Evolutionary conservation across 2,888 invertebrate genomes (phyloP), one percentile per base, ranked within the genome.

Genomic region (Leptinotarsa haldemani): DNA sequence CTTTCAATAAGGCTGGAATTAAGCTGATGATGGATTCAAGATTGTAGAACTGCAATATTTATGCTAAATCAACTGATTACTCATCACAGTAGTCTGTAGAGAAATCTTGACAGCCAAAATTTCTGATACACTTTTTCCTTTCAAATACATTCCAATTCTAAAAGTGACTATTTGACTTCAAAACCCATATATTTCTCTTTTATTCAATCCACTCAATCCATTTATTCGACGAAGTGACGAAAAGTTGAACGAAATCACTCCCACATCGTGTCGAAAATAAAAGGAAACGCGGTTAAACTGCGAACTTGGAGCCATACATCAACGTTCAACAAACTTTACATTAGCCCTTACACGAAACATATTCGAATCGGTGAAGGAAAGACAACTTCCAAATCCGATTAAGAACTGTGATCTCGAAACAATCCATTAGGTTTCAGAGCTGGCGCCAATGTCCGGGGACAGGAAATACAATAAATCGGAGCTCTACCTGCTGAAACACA

Each of bases 401-500:
- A 86, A 82, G 83, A 83, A 82, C 82, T 80, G 83, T 82, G 85
- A 84, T 84, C 83, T 81, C 80, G 82, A 81, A 82, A 71, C 84
- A 83, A 85, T 85, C 85, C 85, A 85, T 85, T 84, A 84, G 83
- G 79, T 74, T 80, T 78, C 74, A 69, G 80, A 79, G 77, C 83
- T 84, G 85, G 85, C 86, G 85, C 86, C 86, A 82, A 80, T 82
- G 83, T 85, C 85, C 85, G 84, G 40, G 7, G 84, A 78, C 83
- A 83, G 85, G 84, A 84, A 84, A 85, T 85, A 82, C 81, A 77
- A 77, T 76, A 75, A 76, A 74, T 69, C 48, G 66, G 47, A 48
- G 65, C 65, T 18, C 67, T 67, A 67, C 67, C 67, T 67, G 53
- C 58, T 58, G 58, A 22, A 58, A 58, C 22, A 15, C 18, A 16